Evolutionary conservation across 2,797 vertebrate species (phyloP).

Genomic region (Gymnodraco acuticeps): DNA sequence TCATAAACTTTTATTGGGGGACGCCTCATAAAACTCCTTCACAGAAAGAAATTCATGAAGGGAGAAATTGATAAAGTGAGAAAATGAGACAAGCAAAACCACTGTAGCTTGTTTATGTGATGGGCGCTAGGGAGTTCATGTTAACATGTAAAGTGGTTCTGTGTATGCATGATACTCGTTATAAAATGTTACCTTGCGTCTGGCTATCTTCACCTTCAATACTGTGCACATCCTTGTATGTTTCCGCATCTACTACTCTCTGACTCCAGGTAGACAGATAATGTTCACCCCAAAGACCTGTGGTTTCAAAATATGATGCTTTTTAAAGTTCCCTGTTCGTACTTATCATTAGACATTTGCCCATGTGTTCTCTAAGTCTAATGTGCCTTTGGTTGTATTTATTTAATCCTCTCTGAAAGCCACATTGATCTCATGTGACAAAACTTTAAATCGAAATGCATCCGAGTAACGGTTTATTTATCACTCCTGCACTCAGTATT

Average conservation of each 20-base stretch:
- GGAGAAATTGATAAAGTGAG: slow-evolving; percentile 39
- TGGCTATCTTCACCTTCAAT: not conserved
- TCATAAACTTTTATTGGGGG: slow-evolving; percentile 55
- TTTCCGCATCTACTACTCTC: not conserved
- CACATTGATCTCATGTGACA: slow-evolving; percentile 27
- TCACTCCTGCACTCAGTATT: slow-evolving; percentile 5
- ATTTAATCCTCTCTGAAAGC: slow-evolving; percentile 25
- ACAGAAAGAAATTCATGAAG: slow-evolving; percentile 34
- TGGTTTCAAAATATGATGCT: slow-evolving; percentile 4
- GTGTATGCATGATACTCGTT: not conserved
- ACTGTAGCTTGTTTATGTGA: slow-evolving; percentile 21
- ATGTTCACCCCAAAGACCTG: slow-evolving; percentile 2
- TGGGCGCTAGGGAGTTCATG: not conserved
- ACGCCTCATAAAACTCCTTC: slow-evolving; percentile 34
- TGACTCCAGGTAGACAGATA: slow-evolving; percentile 10
- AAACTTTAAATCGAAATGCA: slow-evolving; percentile 16
- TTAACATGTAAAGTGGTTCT: not conserved
- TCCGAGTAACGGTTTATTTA: slow-evolving; percentile 5
- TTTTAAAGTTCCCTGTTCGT: slow-evolving; percentile 8
- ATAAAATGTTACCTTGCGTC: slow-evolving; percentile 2
- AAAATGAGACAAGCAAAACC: slow-evolving; percentile 29
- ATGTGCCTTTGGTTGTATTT: slow-evolving; percentile 11
- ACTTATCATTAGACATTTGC: slow-evolving; percentile 10
- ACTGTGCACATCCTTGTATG: not conserved
- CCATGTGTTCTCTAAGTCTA: not conserved